Conservation (phyloP, 2,797 vertebrate genomes). For the Calcarius lapponicus region DNA sequence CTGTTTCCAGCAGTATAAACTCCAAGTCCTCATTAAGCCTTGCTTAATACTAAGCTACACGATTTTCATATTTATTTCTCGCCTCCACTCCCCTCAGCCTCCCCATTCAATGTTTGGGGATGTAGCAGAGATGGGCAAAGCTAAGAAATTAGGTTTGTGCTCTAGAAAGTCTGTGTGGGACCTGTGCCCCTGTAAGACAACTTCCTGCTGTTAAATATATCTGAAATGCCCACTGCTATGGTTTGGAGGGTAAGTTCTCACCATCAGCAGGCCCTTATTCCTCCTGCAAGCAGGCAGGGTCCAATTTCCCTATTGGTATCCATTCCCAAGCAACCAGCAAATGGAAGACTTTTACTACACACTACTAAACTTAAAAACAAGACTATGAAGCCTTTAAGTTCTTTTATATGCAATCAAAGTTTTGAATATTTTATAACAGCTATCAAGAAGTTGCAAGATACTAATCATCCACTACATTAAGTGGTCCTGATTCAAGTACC, state of each 20-base stretch:
- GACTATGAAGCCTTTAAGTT: not conserved
- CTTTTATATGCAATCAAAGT: not conserved
- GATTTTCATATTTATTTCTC: not conserved
- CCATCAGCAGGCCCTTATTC: not conserved
- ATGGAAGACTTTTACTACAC: not conserved
- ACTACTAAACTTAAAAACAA: not conserved
- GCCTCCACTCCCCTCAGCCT: not conserved
- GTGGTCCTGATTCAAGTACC: not conserved
- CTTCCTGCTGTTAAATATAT: accelerated
- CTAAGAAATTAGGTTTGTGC: not conserved
- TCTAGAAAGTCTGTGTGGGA: not conserved
- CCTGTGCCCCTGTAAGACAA: not conserved
- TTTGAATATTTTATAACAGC: slow-evolving; percentile 23
- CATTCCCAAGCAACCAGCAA: not conserved
- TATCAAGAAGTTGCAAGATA: not conserved
- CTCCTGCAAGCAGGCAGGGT: not conserved
- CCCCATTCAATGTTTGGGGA: accelerated
- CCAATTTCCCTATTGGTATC: not conserved
- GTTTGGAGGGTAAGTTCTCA: not conserved
- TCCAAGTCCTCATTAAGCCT: not conserved
- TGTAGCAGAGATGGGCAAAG: accelerated
- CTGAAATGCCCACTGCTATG: accelerated
- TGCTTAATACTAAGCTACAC: not conserved
- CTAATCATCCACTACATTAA: not conserved
- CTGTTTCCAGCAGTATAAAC: not conserved